Evolutionary conservation across 1,140 invertebrate genomes (phyloP), one percentile per base, ranked within the genome.

Genomic region (Bombus soroeensis): DNA sequence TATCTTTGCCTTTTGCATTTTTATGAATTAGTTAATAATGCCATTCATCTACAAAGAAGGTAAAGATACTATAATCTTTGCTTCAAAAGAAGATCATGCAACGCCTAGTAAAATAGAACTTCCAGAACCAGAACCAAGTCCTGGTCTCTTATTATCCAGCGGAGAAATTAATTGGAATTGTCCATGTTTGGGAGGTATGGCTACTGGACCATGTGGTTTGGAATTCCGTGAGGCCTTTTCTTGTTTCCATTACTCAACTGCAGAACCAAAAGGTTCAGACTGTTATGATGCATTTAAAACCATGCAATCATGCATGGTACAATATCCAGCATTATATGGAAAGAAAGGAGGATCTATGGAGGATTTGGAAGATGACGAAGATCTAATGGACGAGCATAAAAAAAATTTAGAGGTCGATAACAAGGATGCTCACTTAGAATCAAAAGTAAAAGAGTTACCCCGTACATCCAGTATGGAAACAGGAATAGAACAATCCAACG

Each of bases 161-260:
- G 99, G 99, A 12, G 97, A 98, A 73, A 99, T 99, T 83, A 99
- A 99, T 95, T 99, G 98, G 98, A 97, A 97, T 93, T 99, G 99
- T 92, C 99, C 99, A 0, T 99, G 99, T 95, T 96, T 99, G 34
- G 99, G 99, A 43, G 98, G 98, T 28, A 99, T 99, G 98, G 98
- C 98, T 10, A 98, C 98, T 9, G 99, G 99, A 4, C 99, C 99
- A 1, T 99, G 99, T 94, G 99, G 98, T 0, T 95, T 97, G 25
- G 97, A 98, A 94, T 99, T 99, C 94, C 95, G 98, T 77, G 97
- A 99, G 87, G 98, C 99, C 1, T 99, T 99, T 94, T 97, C 98
- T 34, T 99, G 99, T 95, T 99, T 99, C 94, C 98, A 99, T 95
- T 98, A 98, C 91, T 98, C 97, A 80, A 95, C 94, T 32, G 96